Percentiles rank a stretch among this genome's conserved stretches.
Conservation (phyloP, 2,888 invertebrate species). For the Helicoverpa assulta region DNA sequence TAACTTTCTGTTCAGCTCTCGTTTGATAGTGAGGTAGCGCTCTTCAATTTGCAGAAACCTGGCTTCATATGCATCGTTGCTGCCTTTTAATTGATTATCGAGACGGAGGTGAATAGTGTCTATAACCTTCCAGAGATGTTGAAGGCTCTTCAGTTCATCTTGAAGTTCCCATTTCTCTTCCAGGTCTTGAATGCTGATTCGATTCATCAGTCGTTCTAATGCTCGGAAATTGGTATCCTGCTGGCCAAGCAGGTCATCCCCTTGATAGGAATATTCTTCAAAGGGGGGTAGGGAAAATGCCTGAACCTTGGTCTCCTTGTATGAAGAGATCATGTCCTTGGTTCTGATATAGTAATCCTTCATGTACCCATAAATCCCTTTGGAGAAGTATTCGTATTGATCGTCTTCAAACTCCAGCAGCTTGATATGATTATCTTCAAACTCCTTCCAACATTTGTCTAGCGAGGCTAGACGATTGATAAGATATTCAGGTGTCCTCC, state of each 20-base stretch:
- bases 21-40: too few species aligned
- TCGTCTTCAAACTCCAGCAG: conserved; percentile 13
- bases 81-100: too few species aligned
- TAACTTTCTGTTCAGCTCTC: too few species aligned
- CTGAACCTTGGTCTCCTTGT: conserved; percentile 4
- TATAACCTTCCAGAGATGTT: conserved; percentile 5
- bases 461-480: conserved; percentile 2
- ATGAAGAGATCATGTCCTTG: conserved; percentile 8
- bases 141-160: conserved; percentile 1
- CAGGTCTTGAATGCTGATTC: conserved; percentile 1
- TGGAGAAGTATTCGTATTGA: not conserved
- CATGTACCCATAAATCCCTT: conserved; percentile 7
- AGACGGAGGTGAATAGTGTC: too few species aligned
- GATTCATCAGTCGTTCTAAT: too few species aligned
- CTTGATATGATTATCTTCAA: conserved; percentile 10
- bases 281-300: too few species aligned
- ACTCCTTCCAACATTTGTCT: conserved; percentile 8
- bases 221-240: too few species aligned
- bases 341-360: conserved; percentile 6
- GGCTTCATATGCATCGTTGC: too few species aligned
- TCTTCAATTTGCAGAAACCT: too few species aligned
- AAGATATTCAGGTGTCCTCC: conserved; percentile 11
- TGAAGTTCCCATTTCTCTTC: conserved; percentile 6
- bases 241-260: too few species aligned
- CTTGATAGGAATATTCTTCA: too few species aligned